Evolutionary conservation across 1,140 invertebrate species (phyloP), one percentile per base, ranked within the genome.

Genomic region (Drosophila bocki): DNA sequence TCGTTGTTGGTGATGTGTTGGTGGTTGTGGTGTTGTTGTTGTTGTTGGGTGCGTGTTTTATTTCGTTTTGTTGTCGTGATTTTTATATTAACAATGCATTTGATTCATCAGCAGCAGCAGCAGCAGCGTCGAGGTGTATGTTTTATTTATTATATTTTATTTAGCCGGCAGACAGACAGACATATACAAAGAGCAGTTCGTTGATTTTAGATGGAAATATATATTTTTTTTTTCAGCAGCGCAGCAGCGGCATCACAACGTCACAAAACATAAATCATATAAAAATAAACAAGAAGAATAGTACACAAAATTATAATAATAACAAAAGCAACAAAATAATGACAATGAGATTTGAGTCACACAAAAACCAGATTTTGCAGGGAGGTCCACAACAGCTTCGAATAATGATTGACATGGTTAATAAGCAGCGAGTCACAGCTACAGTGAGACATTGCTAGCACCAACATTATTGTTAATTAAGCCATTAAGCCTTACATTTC

Each of bases 181-280:
- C 67, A 72, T 41, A 54, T 67, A 69, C 62, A 69, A 37, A 65
- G 45, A 48, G 74, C 58, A 54, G 53, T 75, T 62, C 48, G 51
- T 48, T 41, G 51, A 72, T 58, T 70, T 42, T 19, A 56, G 5
- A 26, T 56, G 19, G 35, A 56, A 37, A 22, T 54, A 26, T 37
- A 54, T 54, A 22, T 54, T 13, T 15, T 45, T 68, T 70, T 29
- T 44, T 3, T 11, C 50, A 54, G 48, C 75, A 44, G 54, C 42
- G 57, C 69, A 42, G 44, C 74, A 76, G 53, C 62, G 47, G 47
- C 54, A 37, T 64, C 71, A 75, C 39, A 77, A 77, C 71, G 71
- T 75, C 71, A 75, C 71, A 75, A 75, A 77, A 77, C 75, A 77
- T 77, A 77, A 77, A 77, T 69, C 42, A 76, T 76, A 76, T 75